Conservation (phyloP, 2,113 vertebrate species). For the Ranitomeya variabilis region DNA sequence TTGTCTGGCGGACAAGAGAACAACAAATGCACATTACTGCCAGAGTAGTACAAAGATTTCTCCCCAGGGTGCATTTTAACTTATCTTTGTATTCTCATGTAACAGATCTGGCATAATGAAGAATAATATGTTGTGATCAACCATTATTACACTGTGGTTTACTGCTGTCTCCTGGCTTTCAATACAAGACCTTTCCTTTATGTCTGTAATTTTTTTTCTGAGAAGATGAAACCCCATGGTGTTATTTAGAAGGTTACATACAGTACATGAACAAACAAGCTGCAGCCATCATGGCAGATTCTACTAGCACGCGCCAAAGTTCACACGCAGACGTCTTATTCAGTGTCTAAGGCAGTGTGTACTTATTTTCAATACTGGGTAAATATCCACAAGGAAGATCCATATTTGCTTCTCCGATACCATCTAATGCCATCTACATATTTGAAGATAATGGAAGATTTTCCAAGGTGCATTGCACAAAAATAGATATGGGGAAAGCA, state of each 20-base stretch:
- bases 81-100: slow-evolving; percentile 18
- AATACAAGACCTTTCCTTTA: background rate
- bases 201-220: background rate
- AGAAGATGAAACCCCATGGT: background rate
- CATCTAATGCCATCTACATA: background rate
- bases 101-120: slow-evolving; percentile 24
- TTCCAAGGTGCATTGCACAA: background rate
- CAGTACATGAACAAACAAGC: slow-evolving; percentile 4
- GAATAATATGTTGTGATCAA: slow-evolving; percentile 16
- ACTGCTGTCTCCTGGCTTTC: background rate
- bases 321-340: background rate
- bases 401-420: background rate
- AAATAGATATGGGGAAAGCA: background rate
- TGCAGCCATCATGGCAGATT: background rate
- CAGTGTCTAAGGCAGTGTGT: background rate
- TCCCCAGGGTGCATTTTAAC: slow-evolving; percentile 20
- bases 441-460: background rate
- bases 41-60: background rate
- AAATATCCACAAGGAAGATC: background rate
- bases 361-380: background rate
- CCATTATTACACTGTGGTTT: background rate
- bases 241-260: background rate
- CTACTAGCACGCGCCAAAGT: background rate
- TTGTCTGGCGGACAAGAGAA: background rate
- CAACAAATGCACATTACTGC: slow-evolving; percentile 22